Conservation (phyloP, 2,888 invertebrate species). For the Sthenelais limicola region DNA sequence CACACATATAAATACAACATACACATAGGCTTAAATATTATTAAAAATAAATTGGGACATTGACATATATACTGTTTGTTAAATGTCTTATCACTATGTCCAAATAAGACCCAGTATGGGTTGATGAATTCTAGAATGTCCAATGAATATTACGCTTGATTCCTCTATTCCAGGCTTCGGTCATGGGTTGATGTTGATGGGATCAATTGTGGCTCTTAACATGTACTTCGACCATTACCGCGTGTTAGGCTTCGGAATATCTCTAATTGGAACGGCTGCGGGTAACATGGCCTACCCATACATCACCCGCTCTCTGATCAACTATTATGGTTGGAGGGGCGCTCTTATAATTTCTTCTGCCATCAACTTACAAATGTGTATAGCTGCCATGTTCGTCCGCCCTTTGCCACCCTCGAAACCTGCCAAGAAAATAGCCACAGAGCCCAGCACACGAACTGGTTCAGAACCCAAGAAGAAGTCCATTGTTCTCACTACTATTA, state of each 20-base stretch:
- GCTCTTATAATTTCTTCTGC: constrained; percentile 16
- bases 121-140: no score
- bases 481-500: not conserved
- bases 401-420: not conserved
- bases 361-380: constrained; percentile 23
- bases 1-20: no score
- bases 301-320: constrained; percentile 19
- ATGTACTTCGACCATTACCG: constrained; percentile 28
- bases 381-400: constrained; percentile 15
- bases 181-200: not conserved
- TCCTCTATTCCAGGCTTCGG: constrained; percentile 15
- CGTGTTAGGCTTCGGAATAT: constrained; percentile 23
- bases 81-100: no score
- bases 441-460: not conserved
- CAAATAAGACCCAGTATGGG: no score
- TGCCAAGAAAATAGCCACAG: not conserved
- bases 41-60: no score
- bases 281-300: constrained; percentile 33
- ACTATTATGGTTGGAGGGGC: constrained; percentile 22
- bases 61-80: no score
- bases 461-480: no score
- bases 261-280: constrained; percentile 12
- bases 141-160: no score
- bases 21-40: no score
- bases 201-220: constrained; percentile 8